A percentile compares a stretch with the other conserved stretches of the same genome.
phyloP scores from a whole-genome alignment of 2,113 vertebrate species.

The Haliaeetus leucogaster region DNA sequence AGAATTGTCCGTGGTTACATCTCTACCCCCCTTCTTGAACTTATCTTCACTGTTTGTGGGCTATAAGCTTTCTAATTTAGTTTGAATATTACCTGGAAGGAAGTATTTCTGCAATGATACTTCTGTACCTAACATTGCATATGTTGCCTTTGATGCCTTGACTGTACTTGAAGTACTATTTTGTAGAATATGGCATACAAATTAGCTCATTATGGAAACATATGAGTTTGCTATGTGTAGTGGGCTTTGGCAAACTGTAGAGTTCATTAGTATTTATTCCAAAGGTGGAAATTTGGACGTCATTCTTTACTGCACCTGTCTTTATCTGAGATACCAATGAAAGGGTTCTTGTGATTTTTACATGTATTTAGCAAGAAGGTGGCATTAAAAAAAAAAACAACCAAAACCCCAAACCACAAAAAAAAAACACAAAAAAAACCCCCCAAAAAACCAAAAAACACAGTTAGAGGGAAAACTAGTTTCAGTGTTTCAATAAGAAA shows the following conservation, averaged over 20 bases:
- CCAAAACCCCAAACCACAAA: too few species aligned
- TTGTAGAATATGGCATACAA: background rate
- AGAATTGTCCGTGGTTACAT: too few species aligned
- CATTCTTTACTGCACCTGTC: background rate
- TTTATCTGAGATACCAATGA: background rate
- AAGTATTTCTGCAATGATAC: background rate
- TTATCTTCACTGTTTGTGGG: background rate
- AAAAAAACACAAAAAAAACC: too few species aligned
- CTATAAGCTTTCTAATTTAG: background rate
- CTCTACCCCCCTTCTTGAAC: background rate
- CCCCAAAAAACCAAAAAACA: too few species aligned
- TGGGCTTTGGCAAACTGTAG: background rate
- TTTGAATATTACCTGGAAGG: background rate
- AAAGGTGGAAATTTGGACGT: background rate
- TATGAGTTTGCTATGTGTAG: background rate
- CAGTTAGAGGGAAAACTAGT: background rate
- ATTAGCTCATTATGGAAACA: background rate
- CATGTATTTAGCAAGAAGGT: background rate
- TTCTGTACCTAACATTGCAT: background rate
- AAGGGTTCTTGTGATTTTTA: background rate
- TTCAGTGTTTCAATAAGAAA: constrained; percentile 8
- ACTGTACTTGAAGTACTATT: background rate
- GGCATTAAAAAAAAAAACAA: background rate
- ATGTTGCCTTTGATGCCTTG: background rate
- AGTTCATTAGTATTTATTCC: background rate